Base-by-base conservation (phyloP, 2,113 vertebrate genomes). In the Aleadryas rufinucha region DNA sequence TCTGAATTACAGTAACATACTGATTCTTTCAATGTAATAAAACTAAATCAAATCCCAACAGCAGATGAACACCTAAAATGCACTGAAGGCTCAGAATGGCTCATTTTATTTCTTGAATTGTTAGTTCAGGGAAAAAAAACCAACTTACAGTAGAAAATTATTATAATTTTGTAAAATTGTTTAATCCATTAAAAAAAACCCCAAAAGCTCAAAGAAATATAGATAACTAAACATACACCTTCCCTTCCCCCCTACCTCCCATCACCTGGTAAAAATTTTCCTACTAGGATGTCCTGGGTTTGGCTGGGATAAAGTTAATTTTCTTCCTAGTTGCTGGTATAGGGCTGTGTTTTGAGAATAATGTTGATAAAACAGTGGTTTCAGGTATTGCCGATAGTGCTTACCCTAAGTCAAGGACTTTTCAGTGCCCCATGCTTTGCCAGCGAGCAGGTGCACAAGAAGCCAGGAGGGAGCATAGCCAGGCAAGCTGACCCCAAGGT, bases 91-190 rank as follows among this genome's bases (percentile, higher is more conserved):
- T 68, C 81, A 39, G 16, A 92, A n/a, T 23, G 4, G 14, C 18
- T 54, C 1, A 0, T 81, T 78, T 54, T 27, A 21, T 33, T 82
- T 84, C 47, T 63, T 31, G 24, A 90, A 28, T 44, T 75, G 14
- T 21, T 57, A 81, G 5, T 52, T 75, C 4, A 6, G 17, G 16
- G 0, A 0, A 11, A 47, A 24, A 42, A 22, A 23, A 11, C 18
- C 17, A 30, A 3, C 11, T 42, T 52, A 26, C 7, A 13, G 9
- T 3, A 37, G 13, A 63, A 76, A 90, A 45, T 50, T 37, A 45
- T 26, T 54, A 24, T 6, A 1, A 4, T 69, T 93, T 83, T 68
- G 8, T 23, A 71, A 37, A 89, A 66, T 18, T 12, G 39, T 52
- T 72, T 30, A 49, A 6, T 39, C 21, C 3, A 21, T 50, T 33